These are phyloP conservation scores for Amorpha juglandis DNA, from an alignment of 2,888 invertebrate genomes.

Conservation along the genomic window DNA sequence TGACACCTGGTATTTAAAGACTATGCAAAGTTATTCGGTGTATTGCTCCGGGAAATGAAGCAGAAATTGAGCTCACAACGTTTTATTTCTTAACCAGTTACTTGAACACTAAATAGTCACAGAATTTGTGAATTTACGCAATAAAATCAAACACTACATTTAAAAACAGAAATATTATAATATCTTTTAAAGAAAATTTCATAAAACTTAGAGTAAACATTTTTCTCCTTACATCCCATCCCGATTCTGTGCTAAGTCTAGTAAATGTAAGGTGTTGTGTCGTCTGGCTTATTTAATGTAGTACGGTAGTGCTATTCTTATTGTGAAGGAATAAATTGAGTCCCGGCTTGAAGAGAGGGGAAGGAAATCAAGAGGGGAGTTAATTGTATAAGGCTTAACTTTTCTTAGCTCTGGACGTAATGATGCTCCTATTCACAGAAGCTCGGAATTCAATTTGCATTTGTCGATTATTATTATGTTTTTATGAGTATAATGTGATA, in stretches of 20 bases:
- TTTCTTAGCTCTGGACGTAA: constrained; percentile 1
- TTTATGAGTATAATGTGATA: background rate
- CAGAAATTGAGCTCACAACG: no score
- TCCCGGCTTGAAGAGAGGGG: background rate
- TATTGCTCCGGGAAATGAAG: no score
- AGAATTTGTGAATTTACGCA: no score
- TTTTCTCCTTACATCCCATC: background rate
- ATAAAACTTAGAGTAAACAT: background rate
- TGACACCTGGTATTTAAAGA: no score
- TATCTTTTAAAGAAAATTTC: background rate
- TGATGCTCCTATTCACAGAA: background rate
- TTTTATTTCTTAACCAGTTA: no score
- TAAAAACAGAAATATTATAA: background rate
- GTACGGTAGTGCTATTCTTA: constrained; percentile 5
- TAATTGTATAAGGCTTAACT: constrained; percentile 16
- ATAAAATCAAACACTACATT: no score
- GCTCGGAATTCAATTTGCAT: constrained; percentile 13
- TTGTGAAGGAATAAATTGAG: constrained; percentile 19
- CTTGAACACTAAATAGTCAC: no score
- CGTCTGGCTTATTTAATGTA: background rate
- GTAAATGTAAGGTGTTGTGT: background rate
- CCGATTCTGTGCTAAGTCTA: constrained; percentile 3
- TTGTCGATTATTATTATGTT: background rate
- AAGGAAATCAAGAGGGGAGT: background rate
- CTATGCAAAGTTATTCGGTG: no score